Base-by-base conservation (phyloP, 2,113 vertebrate species). In the Grammomys surdaster region DNA sequence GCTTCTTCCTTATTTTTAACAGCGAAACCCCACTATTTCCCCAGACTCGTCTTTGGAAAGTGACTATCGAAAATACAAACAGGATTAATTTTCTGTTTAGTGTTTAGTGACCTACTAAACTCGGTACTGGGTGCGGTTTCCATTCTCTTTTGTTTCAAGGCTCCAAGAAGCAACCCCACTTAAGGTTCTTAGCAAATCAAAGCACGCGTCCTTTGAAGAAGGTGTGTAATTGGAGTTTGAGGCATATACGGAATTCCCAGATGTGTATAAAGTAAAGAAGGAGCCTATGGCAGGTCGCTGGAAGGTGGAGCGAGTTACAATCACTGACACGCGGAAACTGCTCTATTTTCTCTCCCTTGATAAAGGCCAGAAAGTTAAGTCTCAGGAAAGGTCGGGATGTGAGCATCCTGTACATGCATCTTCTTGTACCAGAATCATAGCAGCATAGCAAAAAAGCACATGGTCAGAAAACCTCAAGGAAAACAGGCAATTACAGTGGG, bases 201-300 rank as follows among this genome's bases (percentile, higher is more conserved):
- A 99, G 98, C 98, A 98, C 98, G 98, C 98, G 98, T 96, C 98
- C 98, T 99, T 99, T 99, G 99, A 99, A 99, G 99, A 99, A 99
- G 98, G 99, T 99, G 99, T 99, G 99, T 99, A 99, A 99, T 98
- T 99, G 99, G 98, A 98, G 98, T 99, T 98, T 98, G 98, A 99
- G 99, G 99, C 99, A 99, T 98, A 99, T 98, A 98, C 98, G 99
- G 99, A 99, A 99, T 99, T 99, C 99, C 99, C 99, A 99, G 99
- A 99, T 99, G 99, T 99, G 99, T 98, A 99, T 98, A 98, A 98
- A 99, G 98, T 98, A 97, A 98, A 98, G 97, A 99, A 97, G 98
- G 98, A 99, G 99, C 98, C 98, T 98, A 99, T 99, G 98, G 99
- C 98, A 99, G 99, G 99, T 99, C 99, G 99, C 97, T 98, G 97